A percentile compares a stretch with the other conserved stretches of the same genome.
These are phyloP conservation scores for Thunnus albacares DNA, from an alignment of 2,797 vertebrate genomes.

Conservation along the genomic window DNA sequence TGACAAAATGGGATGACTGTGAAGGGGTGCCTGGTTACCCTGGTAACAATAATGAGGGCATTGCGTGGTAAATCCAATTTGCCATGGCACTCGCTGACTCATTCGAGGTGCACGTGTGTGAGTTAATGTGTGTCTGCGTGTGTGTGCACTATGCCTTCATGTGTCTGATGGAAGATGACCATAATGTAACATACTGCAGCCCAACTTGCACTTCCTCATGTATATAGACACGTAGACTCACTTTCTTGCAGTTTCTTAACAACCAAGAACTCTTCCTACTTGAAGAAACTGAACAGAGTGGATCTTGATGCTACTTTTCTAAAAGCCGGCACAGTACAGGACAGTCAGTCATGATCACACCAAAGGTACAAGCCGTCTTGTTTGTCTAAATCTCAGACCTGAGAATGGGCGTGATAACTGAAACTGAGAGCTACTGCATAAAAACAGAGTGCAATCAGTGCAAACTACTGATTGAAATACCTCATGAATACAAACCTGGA, in stretches of 20 bases:
- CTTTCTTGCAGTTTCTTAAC: constrained; percentile 2
- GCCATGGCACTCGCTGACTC: constrained; percentile 62
- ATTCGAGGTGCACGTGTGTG: constrained; percentile 52
- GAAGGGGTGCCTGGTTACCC: constrained; percentile 78
- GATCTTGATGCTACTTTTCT: neutral
- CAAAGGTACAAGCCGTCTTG: neutral
- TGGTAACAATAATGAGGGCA: constrained; percentile 82
- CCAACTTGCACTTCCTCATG: constrained; percentile 1
- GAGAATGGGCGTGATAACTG: neutral
- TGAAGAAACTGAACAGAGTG: constrained; percentile 13
- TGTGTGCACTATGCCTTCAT: constrained; percentile 10
- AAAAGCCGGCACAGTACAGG: neutral
- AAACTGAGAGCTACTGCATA: neutral
- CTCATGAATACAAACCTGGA: constrained; percentile 18
- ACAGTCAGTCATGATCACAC: neutral
- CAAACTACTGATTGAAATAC: constrained; percentile 15
- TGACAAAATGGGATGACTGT: constrained; percentile 76
- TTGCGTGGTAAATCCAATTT: constrained; percentile 78
- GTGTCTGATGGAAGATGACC: constrained; percentile 4
- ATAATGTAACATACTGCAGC: neutral
- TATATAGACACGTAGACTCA: neutral
- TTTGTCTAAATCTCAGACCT: neutral
- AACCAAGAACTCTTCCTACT: neutral
- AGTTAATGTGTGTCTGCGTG: constrained; percentile 27
- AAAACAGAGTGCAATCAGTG: constrained; percentile 27